Evolutionary conservation across 2,888 invertebrate genomes (phyloP), one percentile per base, ranked within the genome.

Genomic region (Barypeithes pellucidus): DNA sequence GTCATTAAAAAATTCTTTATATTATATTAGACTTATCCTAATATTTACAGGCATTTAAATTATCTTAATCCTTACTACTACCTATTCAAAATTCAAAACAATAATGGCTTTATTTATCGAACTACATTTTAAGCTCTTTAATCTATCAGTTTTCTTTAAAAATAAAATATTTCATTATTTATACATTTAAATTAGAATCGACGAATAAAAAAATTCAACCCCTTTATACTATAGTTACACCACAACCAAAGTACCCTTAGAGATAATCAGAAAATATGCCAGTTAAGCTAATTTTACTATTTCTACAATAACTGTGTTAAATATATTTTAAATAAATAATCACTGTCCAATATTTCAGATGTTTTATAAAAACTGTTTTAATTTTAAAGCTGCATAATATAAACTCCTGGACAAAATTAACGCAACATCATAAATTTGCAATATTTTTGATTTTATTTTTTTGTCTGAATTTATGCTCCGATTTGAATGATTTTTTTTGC

Each of bases 51-150:
- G 50, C 43, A 61, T 60, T 45, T 68, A 62, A 75, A 62, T 65
- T 68, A 52, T 67, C 60, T 68, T 66, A 70, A 67, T 63, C 54
- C 54, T 69, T 61, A 65, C 62, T 60, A 69, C 72, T 61, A 65
- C 62, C 75, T 72, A 68, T 74, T 71, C 72, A 75, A 50, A 45
- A 36, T 70, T 57, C 59, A 59, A 69, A 66, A 67, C 61, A 67
- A 68, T 59, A 33, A 36, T 52, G 43, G 39, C 52, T 60, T 33
- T 52, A 66, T 66, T 54, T 33, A 39, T 61, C 16, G 41, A 61
- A 54, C 52, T 67, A 41, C 41, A 8, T 67, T 67, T 67, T 67
- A 72, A 72, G 72, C 72, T 72, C 67, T 43, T 63, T 57, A 70
- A 54, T 41, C 57, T 63, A 70, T 63, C 24, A 70, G 41, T 62